Evolutionary conservation across 2,888 invertebrate genomes (phyloP).

Genomic region (Agrilus mali): DNA sequence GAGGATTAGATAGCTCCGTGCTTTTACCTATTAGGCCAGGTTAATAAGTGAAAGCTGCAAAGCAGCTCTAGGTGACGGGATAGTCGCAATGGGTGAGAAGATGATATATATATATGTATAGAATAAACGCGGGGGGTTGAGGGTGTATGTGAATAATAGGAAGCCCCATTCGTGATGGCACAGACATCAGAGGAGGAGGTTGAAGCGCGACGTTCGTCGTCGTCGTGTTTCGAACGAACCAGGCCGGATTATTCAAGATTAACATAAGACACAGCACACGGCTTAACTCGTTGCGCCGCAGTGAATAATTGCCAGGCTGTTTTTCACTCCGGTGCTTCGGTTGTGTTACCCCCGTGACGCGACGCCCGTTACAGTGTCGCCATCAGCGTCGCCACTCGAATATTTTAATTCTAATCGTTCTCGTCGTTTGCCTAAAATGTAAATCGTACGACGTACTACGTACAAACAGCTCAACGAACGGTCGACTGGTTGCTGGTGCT

Average conservation of each 20-base stretch:
- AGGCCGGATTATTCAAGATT: slow-evolving; percentile 35
- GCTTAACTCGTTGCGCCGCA: slow-evolving; percentile 33
- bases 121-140: background rate
- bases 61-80: too few relatives aligned
- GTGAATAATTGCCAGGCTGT: slow-evolving; percentile 32
- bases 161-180: slow-evolving; percentile 15
- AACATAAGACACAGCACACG: slow-evolving; percentile 35
- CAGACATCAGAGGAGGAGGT: slow-evolving; percentile 10
- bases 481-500: too few relatives aligned
- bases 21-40: slow-evolving; percentile 12
- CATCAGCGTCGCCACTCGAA: slow-evolving; percentile 6
- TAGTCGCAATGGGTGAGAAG: too few relatives aligned
- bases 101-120: background rate
- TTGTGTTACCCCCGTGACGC: slow-evolving; percentile 3
- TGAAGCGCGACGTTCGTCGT: slow-evolving; percentile 21
- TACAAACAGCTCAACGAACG: too few relatives aligned
- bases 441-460: slow-evolving; percentile 11
- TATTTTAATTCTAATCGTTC: slow-evolving; percentile 24
- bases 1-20: slow-evolving; percentile 1
- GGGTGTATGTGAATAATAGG: slow-evolving; percentile 27
- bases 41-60: slow-evolving; percentile 13
- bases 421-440: slow-evolving; percentile 25
- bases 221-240: slow-evolving; percentile 20
- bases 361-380: slow-evolving; percentile 4
- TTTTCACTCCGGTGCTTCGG: slow-evolving; percentile 19